Evolutionary conservation across 1,140 invertebrate species (phyloP).

Genomic region (Eufriesea mexicana): DNA sequence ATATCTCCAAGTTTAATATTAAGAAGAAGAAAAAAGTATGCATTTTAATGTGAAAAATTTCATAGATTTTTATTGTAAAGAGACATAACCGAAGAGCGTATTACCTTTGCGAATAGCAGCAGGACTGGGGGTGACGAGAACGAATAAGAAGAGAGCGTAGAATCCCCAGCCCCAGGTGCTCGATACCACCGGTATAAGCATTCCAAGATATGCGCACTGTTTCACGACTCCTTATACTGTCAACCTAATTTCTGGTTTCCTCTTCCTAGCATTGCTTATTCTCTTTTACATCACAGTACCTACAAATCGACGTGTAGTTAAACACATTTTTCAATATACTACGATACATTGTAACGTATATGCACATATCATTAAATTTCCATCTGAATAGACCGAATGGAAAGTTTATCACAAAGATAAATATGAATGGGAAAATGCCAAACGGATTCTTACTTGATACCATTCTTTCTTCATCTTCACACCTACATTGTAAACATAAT

Average conservation of each 20-base stretch:
- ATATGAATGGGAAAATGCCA: not conserved
- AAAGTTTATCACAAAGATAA: not conserved
- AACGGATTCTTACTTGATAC: conserved; percentile 8
- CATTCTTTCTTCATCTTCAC: not conserved
- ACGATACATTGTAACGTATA: too few species aligned
- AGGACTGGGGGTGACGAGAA: conserved; percentile 78
- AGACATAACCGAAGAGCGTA: not conserved
- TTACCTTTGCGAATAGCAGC: conserved; percentile 80
- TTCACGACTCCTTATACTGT: conserved; percentile 57
- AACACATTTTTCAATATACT: too few species aligned
- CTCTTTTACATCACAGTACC: conserved; percentile 57
- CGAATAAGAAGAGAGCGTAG: conserved; percentile 75
- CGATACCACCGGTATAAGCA: conserved; percentile 69
- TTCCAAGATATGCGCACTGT: conserved; percentile 55
- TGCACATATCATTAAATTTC: not conserved
- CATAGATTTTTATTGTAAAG: not conserved
- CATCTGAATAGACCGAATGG: not conserved
- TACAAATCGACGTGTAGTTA: conserved; percentile 34
- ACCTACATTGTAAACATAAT: not conserved
- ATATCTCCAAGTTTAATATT: not conserved
- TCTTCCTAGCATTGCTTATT: conserved; percentile 74
- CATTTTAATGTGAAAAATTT: too few species aligned
- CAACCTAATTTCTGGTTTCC: conserved; percentile 69
- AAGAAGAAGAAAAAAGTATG: too few species aligned
- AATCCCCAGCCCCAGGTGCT: conserved; percentile 76